These are phyloP conservation scores for Callyntrura sp. DNA, from an alignment of 2,888 invertebrate genomes.

Conservation along the genomic window DNA sequence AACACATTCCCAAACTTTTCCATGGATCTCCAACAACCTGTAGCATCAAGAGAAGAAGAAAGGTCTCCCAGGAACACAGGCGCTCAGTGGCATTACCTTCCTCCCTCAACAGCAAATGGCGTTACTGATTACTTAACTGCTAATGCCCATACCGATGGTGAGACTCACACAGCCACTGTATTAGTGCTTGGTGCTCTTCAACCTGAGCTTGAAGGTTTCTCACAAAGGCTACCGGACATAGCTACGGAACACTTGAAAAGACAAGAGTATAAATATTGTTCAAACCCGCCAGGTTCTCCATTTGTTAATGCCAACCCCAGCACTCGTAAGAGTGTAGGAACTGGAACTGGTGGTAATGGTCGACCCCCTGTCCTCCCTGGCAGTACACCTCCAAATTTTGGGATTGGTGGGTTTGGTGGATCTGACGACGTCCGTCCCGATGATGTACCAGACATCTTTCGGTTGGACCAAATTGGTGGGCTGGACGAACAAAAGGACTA, in stretches of 20 bases:
- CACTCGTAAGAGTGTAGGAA: too few relatives aligned
- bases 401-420: constrained; percentile 2
- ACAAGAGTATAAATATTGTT: too few relatives aligned
- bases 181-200: background rate
- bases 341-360: background rate
- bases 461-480: constrained; percentile 82
- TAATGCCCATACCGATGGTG: background rate
- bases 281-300: background rate
- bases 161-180: background rate
- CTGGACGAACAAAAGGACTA: constrained; percentile 73
- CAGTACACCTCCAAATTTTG: constrained; percentile 14
- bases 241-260: background rate
- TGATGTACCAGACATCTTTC: background rate
- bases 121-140: too few relatives aligned
- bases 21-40: too few relatives aligned
- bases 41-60: too few relatives aligned
- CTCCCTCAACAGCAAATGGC: too few relatives aligned
- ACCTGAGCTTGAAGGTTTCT: background rate
- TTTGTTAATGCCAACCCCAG: background rate
- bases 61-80: too few relatives aligned
- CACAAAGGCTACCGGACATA: too few relatives aligned
- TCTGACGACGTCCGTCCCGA: constrained; percentile 20
- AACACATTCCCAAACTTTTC: too few relatives aligned
- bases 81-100: too few relatives aligned
- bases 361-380: too few relatives aligned